phyloP scores from a whole-genome alignment of 2,113 vertebrate genomes.

The Eulacestoma nigropectus region DNA sequence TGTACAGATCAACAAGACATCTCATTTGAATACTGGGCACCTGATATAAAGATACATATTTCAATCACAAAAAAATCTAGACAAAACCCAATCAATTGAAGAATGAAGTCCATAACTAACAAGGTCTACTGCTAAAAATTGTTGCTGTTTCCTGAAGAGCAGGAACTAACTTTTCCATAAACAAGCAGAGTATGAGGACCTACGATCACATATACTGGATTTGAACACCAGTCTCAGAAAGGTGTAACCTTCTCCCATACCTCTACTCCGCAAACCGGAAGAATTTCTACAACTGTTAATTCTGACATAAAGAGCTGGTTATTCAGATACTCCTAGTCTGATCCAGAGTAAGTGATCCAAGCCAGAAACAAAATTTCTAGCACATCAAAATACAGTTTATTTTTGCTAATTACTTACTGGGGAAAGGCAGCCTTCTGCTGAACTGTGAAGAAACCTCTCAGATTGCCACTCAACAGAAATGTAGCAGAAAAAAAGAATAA shows the following conservation, averaged over 20 bases:
- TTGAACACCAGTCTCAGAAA: not conserved
- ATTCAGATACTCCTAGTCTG: not conserved
- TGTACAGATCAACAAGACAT: fast-evolving
- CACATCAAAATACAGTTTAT: not conserved
- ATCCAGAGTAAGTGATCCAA: not conserved
- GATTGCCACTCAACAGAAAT: not conserved
- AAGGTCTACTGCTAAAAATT: not conserved
- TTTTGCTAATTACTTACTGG: not conserved
- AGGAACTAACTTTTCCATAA: not conserved
- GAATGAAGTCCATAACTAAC: not conserved
- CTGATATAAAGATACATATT: not conserved
- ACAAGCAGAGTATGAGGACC: not conserved
- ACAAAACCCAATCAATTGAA: not conserved
- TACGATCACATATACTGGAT: not conserved
- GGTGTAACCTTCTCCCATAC: not conserved
- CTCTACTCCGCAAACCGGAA: not conserved
- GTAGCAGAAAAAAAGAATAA: not conserved
- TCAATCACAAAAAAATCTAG: not conserved
- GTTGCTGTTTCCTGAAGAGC: not conserved
- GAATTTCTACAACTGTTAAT: not conserved
- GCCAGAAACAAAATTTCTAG: not conserved
- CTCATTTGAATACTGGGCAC: fast-evolving
- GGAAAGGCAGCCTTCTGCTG: not conserved
- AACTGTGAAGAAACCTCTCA: not conserved
- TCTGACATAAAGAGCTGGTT: not conserved